Evolutionary conservation across 2,113 vertebrate species (phyloP).

Genomic region (Indicator indicator): DNA sequence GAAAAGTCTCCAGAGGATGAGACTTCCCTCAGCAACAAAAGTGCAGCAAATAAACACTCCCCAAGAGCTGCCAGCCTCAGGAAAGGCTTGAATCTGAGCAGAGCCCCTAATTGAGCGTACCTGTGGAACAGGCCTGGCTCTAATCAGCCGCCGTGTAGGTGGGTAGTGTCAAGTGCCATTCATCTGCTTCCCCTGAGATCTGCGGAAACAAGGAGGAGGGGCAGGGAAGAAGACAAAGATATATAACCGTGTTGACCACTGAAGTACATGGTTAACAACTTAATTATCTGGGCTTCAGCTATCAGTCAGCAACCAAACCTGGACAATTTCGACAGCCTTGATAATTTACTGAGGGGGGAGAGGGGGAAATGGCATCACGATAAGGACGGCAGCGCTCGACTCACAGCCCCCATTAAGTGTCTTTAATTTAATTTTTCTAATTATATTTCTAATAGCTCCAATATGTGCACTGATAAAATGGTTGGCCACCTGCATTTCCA

Average conservation of each 20-base stretch:
- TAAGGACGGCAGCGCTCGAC: constrained; percentile 70
- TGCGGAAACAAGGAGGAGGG: constrained; percentile 74
- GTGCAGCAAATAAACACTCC: constrained; percentile 48
- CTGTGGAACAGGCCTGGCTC: constrained; percentile 67
- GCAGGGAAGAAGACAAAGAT: constrained; percentile 72
- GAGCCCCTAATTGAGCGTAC: constrained; percentile 75
- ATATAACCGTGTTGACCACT: constrained; percentile 77
- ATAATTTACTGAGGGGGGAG: constrained; percentile 53
- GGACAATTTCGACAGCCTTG: constrained; percentile 62
- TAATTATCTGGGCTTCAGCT: constrained; percentile 80
- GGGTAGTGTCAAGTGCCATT: constrained; percentile 80
- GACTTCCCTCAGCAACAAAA: neutral
- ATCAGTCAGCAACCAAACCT: constrained; percentile 75
- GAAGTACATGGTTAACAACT: constrained; percentile 81
- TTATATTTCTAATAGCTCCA: constrained; percentile 83
- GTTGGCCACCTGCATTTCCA: constrained; percentile 80
- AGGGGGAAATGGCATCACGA: constrained; percentile 70
- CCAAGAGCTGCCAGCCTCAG: constrained; percentile 19
- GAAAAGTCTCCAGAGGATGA: no score
- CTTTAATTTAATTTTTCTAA: constrained; percentile 82
- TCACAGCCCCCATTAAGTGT: constrained; percentile 72
- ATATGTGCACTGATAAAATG: constrained; percentile 78
- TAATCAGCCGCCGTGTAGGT: constrained; percentile 78
- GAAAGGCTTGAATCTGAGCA: constrained; percentile 58
- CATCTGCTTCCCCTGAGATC: constrained; percentile 76